These are phyloP conservation scores for Rynchops niger DNA, from an alignment of 2,113 vertebrate species.

Conservation along the genomic window DNA sequence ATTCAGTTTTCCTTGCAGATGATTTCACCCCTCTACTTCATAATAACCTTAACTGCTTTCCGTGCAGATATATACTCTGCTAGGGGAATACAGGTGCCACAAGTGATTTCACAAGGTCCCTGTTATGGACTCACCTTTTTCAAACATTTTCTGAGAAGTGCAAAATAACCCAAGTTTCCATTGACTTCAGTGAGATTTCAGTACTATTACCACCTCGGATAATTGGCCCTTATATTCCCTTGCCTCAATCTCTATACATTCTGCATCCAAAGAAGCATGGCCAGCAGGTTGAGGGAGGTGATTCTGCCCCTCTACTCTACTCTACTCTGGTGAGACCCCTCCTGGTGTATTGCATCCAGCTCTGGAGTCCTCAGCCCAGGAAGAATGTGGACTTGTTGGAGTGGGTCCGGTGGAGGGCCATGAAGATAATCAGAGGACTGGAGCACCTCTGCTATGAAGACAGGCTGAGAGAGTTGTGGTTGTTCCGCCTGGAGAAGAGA, in stretches of 20 bases:
- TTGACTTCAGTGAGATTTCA: slow-evolving; percentile 6
- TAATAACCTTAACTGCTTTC: neutral
- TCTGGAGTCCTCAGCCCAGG: too few relatives aligned
- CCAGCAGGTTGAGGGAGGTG: too few relatives aligned
- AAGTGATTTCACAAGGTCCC: neutral
- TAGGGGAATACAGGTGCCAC: neutral
- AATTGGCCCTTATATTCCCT: neutral
- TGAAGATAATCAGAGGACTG: too few relatives aligned
- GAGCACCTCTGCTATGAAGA: too few relatives aligned
- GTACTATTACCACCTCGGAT: neutral
- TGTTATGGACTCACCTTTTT: neutral
- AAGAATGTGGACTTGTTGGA: too few relatives aligned
- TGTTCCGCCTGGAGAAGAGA: too few relatives aligned
- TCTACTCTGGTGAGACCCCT: too few relatives aligned
- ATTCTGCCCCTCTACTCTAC: too few relatives aligned
- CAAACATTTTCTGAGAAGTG: neutral
- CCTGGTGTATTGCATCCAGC: too few relatives aligned
- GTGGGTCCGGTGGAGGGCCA: too few relatives aligned
- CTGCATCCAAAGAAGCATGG: neutral
- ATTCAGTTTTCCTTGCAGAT: neutral
- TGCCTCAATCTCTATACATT: neutral
- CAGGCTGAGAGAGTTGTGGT: too few relatives aligned
- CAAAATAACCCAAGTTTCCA: neutral
- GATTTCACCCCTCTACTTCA: neutral
- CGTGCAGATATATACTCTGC: neutral